Conservation (phyloP, 2,113 vertebrate species). For the Nycticryphes semicollaris region DNA sequence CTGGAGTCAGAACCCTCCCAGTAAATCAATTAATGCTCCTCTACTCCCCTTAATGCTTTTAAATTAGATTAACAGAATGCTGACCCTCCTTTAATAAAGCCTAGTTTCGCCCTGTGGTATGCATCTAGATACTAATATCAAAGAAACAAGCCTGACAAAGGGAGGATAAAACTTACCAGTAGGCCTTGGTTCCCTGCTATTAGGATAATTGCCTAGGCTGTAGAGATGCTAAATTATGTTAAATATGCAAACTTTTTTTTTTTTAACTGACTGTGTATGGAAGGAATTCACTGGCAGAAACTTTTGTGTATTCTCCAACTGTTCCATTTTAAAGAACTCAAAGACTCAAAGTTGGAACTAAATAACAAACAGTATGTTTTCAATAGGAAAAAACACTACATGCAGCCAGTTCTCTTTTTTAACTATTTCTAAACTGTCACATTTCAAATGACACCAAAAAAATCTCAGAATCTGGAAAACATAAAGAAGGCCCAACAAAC, state of each 20-base stretch:
- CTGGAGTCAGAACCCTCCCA: constrained; percentile 37
- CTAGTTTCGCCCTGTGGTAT: background rate
- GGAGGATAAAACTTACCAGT: constrained; percentile 51
- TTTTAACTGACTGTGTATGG: background rate
- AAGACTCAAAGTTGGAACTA: background rate
- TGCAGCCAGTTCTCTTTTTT: background rate
- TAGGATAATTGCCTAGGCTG: constrained; percentile 47
- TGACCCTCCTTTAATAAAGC: constrained; percentile 59
- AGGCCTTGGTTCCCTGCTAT: constrained; percentile 45
- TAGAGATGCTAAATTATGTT: constrained; percentile 54
- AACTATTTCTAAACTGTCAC: background rate
- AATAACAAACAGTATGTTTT: background rate
- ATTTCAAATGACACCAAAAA: background rate
- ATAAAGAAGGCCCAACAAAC: background rate
- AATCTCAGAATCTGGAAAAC: background rate
- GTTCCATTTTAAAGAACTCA: background rate
- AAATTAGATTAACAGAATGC: constrained; percentile 64
- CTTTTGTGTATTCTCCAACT: background rate
- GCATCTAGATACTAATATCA: constrained; percentile 65
- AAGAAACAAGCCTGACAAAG: constrained; percentile 59
- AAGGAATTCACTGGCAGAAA: constrained; percentile 12
- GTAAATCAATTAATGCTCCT: constrained; percentile 59
- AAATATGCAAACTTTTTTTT: background rate
- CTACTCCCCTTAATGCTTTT: constrained; percentile 52
- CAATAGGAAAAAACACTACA: background rate